A percentile compares a stretch with the other conserved stretches of the same genome.
These are phyloP conservation scores for Oryzias javanicus DNA, from an alignment of 2,113 vertebrate species.

Conservation along the genomic window DNA sequence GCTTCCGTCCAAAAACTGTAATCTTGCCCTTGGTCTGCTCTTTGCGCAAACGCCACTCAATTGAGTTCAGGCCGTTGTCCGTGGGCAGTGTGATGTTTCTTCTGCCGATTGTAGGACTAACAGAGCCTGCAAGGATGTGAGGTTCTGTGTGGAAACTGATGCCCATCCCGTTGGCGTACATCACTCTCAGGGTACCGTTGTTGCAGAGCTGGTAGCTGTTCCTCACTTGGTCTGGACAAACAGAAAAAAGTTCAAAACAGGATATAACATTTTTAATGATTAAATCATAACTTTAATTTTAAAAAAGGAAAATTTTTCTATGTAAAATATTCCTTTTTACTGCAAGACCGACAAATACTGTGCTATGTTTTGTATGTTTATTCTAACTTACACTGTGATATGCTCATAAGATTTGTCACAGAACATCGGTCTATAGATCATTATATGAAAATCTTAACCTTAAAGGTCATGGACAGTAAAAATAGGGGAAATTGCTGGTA, in stretches of 20 bases:
- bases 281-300: too few species aligned
- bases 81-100: constrained; percentile 98
- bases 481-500: neutral
- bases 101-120: constrained; percentile 95
- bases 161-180: constrained; percentile 98
- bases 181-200: constrained; percentile 95
- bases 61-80: constrained; percentile 97
- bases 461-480: neutral
- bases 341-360: too few species aligned
- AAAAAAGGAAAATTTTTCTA: too few species aligned
- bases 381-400: too few species aligned
- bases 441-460: neutral
- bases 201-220: constrained; percentile 99
- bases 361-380: too few species aligned
- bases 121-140: constrained; percentile 93
- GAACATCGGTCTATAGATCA: constrained; percentile 1
- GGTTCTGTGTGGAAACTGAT: constrained; percentile 99
- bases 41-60: constrained; percentile 97
- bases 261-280: too few species aligned
- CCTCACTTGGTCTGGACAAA: constrained; percentile 91
- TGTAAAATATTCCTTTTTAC: too few species aligned
- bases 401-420: neutral
- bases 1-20: constrained; percentile 97
- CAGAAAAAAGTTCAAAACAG: constrained; percentile 14
- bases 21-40: constrained; percentile 97